Percentiles rank a stretch among this genome's conserved stretches.
Conservation (phyloP, 2,797 vertebrate genomes). For the Yasuhikotakia modesta region DNA sequence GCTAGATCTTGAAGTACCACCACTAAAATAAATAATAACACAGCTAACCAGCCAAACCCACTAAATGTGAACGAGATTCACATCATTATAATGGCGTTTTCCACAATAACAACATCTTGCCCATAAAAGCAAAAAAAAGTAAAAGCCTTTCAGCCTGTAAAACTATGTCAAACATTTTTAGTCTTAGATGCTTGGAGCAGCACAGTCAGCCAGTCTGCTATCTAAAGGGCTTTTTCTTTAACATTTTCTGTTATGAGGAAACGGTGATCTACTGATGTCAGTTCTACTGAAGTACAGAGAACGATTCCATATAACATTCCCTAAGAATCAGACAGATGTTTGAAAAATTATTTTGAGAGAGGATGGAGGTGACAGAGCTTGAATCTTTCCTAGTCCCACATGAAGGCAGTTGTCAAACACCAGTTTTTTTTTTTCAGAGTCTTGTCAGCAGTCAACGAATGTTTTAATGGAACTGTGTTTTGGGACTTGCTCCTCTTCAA, state of each 20-base stretch:
- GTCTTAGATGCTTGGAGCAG: neutral
- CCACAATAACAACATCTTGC: neutral
- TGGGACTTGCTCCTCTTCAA: conserved; percentile 68
- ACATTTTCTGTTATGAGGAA: conserved; percentile 1
- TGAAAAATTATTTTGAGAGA: conserved; percentile 42
- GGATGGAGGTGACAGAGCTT: conserved; percentile 56
- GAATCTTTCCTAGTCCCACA: conserved; percentile 59
- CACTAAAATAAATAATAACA: no score
- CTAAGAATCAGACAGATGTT: conserved; percentile 26
- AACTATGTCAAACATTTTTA: neutral
- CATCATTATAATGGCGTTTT: conserved; percentile 1
- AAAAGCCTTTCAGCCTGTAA: neutral
- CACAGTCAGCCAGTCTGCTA: conserved; percentile 6
- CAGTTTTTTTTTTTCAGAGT: conserved; percentile 62
- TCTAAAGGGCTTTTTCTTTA: neutral
- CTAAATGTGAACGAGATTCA: neutral
- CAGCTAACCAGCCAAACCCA: neutral
- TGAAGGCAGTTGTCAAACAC: conserved; percentile 65
- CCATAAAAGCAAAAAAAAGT: neutral
- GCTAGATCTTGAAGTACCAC: no score
- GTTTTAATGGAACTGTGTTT: conserved; percentile 74
- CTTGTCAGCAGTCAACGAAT: conserved; percentile 70
- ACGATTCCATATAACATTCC: conserved; percentile 11
- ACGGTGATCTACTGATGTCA: conserved; percentile 10
- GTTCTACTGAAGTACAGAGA: neutral